Evolutionary conservation across 2,797 vertebrate species (phyloP).

Genomic region (Schizopygopsis pylzovi): DNA sequence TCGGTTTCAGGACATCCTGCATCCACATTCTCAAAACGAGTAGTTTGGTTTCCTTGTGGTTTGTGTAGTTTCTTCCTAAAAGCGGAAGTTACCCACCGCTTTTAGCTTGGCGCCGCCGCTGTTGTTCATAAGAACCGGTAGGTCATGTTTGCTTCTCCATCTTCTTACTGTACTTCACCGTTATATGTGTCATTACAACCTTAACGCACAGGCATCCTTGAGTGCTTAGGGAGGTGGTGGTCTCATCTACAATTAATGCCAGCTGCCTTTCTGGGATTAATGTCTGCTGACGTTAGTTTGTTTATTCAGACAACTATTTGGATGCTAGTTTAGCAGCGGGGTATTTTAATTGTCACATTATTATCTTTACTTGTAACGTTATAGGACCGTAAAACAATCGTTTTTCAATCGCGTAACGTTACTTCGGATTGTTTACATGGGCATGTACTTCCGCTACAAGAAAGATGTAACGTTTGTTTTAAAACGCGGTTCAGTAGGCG

Average conservation of each 20-base stretch:
- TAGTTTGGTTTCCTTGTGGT: conserved; percentile 13
- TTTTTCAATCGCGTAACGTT: neutral
- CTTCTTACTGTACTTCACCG: neutral
- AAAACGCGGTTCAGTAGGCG: neutral
- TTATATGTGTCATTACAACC: neutral
- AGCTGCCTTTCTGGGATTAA: neutral
- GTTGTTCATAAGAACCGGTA: conserved; percentile 11
- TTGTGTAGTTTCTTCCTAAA: conserved; percentile 20
- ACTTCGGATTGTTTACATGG: conserved; percentile 28
- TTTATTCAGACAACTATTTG: neutral
- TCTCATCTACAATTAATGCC: neutral
- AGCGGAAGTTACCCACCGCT: conserved; percentile 33
- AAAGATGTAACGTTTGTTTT: conserved; percentile 4
- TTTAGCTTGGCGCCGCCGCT: neutral
- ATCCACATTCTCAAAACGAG: conserved; percentile 4
- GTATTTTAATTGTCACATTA: neutral
- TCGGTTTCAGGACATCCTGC: conserved; percentile 23
- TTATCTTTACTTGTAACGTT: neutral
- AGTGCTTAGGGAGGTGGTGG: neutral
- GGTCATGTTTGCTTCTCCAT: conserved; percentile 5
- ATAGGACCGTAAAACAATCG: neutral
- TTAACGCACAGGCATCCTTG: neutral
- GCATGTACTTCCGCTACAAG: conserved; percentile 11
- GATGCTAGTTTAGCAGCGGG: neutral
- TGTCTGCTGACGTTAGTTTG: neutral